phyloP scores from a whole-genome alignment of 2,113 vertebrate genomes.

The Cryptomyrus ogoouensis region DNA sequence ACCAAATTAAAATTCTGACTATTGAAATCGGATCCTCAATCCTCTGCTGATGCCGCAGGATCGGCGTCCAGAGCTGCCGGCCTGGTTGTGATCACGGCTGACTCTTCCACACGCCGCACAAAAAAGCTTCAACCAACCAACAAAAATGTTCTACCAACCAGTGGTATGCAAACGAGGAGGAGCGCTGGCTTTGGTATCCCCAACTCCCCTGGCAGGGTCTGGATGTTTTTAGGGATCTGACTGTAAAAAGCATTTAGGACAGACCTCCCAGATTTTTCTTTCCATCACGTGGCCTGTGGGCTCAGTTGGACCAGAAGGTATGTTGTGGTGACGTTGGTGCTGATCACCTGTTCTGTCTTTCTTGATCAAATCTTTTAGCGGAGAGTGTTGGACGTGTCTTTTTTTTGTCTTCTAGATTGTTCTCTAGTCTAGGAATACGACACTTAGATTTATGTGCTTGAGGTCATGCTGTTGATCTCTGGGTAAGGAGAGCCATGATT shows the following conservation, averaged over 20 bases:
- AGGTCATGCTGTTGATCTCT: not conserved
- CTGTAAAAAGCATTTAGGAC: not conserved
- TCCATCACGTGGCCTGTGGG: not conserved
- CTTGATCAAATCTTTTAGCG: not conserved
- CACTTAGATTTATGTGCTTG: not conserved
- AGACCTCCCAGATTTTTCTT: not conserved
- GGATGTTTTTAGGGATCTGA: not conserved
- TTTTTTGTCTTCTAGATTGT: too few relatives aligned
- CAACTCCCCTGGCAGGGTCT: not conserved
- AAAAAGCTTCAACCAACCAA: not conserved
- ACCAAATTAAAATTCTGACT: not conserved
- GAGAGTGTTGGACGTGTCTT: not conserved
- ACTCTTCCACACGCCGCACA: not conserved
- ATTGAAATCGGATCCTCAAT: not conserved
- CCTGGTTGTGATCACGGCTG: not conserved
- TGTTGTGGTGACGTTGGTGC: not conserved
- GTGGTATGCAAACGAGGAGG: not conserved
- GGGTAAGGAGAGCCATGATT: not conserved
- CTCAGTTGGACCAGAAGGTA: not conserved
- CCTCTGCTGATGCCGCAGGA: not conserved
- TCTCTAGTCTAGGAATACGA: not conserved
- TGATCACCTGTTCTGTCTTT: not conserved
- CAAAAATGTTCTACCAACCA: not conserved
- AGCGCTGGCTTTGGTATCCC: not conserved
- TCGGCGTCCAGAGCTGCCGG: not conserved